Evolutionary conservation across 2,113 vertebrate species (phyloP).

Genomic region (Oryzias javanicus): DNA sequence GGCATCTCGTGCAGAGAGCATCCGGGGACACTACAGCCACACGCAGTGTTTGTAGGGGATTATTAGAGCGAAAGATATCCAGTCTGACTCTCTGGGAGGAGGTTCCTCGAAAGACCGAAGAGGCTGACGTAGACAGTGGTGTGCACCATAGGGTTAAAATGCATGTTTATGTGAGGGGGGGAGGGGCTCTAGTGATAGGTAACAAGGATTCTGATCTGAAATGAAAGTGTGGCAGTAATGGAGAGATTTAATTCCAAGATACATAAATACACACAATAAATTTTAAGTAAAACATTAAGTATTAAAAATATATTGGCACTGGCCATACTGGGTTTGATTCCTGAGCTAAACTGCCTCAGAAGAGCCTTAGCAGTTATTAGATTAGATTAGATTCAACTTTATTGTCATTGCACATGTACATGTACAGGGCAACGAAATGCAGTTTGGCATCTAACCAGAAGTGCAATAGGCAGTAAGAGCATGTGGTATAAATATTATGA

Average conservation of each 20-base stretch:
- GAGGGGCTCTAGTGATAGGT: conserved; percentile 26
- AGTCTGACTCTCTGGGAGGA: conserved; percentile 66
- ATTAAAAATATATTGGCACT: too few species aligned
- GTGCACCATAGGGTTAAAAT: conserved; percentile 40
- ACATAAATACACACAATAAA: conserved; percentile 35
- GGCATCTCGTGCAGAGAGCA: conserved; percentile 61
- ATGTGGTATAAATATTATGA: too few species aligned
- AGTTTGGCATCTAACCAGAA: too few species aligned
- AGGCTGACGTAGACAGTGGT: conserved; percentile 46
- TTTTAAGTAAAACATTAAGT: too few species aligned
- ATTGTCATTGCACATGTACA: too few species aligned
- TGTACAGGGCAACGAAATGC: too few species aligned
- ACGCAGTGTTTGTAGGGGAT: conserved; percentile 70
- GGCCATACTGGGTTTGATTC: too few species aligned
- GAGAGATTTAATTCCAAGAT: conserved; percentile 42
- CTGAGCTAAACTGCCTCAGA: too few species aligned
- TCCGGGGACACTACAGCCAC: conserved; percentile 63
- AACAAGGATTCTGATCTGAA: conserved; percentile 34
- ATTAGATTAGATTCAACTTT: too few species aligned
- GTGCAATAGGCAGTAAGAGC: too few species aligned
- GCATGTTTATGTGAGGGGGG: conserved; percentile 43
- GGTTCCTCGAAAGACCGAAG: conserved; percentile 72
- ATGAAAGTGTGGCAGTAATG: conserved; percentile 51
- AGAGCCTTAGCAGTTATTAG: too few species aligned
- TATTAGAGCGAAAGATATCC: conserved; percentile 78